Evolutionary conservation across 2,797 vertebrate species (phyloP).

Genomic region (Sebastes aleutianus): DNA sequence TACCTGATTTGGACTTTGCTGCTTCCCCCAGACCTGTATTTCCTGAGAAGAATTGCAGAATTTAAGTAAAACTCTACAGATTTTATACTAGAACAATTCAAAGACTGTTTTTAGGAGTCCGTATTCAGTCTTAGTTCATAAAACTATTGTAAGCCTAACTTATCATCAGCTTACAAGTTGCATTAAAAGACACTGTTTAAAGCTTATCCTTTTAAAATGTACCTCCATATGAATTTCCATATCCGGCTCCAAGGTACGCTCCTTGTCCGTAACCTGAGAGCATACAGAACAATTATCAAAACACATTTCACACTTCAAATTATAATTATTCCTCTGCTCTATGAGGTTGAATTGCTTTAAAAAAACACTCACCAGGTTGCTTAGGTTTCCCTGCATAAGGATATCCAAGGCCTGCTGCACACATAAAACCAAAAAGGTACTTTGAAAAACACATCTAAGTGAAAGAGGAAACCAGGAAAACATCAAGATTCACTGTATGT

Average conservation of each 20-base stretch:
- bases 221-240: slow-evolving; percentile 61
- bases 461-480: neutral
- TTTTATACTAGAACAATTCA: neutral
- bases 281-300: neutral
- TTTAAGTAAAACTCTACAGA: neutral
- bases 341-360: neutral
- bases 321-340: neutral
- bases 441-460: neutral
- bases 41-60: neutral
- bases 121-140: neutral
- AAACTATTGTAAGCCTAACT: neutral
- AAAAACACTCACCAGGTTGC: slow-evolving; percentile 45
- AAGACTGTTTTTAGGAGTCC: neutral
- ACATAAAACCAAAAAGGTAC: neutral
- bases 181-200: neutral
- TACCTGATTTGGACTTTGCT: slow-evolving; percentile 39
- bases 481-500: neutral
- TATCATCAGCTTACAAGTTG: neutral
- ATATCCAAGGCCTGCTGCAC: slow-evolving; percentile 51
- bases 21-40: slow-evolving; percentile 22
- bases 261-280: slow-evolving; percentile 68
- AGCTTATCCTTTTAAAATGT: neutral
- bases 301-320: neutral
- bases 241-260: slow-evolving; percentile 55
- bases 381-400: slow-evolving; percentile 50